Conservation (phyloP, 2,797 vertebrate species). For the Lagodon rhomboides region DNA sequence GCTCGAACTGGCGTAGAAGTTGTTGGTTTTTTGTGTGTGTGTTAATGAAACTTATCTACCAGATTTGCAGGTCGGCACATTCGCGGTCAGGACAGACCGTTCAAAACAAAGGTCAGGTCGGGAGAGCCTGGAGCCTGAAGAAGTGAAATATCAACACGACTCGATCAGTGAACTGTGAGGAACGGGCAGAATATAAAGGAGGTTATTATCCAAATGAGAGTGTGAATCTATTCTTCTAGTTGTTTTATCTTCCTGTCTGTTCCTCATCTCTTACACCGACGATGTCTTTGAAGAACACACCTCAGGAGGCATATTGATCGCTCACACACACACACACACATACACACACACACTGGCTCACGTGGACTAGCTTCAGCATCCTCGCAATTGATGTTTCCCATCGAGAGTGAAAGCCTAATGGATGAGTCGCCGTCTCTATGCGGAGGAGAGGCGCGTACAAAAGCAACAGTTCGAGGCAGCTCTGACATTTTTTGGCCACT, state of each 20-base stretch:
- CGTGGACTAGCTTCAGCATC: slow-evolving; percentile 21
- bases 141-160: neutral
- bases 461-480: slow-evolving; percentile 40
- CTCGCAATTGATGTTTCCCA: slow-evolving; percentile 61
- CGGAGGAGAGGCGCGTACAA: slow-evolving; percentile 12
- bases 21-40: neutral
- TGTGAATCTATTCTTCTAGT: no score
- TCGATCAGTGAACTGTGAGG: neutral
- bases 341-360: slow-evolving; percentile 14
- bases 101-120: slow-evolving; percentile 51
- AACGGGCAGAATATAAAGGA: neutral
- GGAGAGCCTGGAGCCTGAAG: neutral
- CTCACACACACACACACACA: slow-evolving; percentile 24
- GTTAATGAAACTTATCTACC: slow-evolving; percentile 51
- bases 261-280: slow-evolving; percentile 19
- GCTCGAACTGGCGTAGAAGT: neutral
- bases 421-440: slow-evolving; percentile 23
- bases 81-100: slow-evolving; percentile 34
- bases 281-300: slow-evolving; percentile 33
- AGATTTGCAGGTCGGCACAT: slow-evolving; percentile 38
- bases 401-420: slow-evolving; percentile 6
- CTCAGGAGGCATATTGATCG: slow-evolving; percentile 51
- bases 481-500: slow-evolving; percentile 60
- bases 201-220: neutral
- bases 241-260: neutral